Base-by-base conservation (phyloP, 1,140 invertebrate genomes). In the Akabosia matsudoensis region DNA sequence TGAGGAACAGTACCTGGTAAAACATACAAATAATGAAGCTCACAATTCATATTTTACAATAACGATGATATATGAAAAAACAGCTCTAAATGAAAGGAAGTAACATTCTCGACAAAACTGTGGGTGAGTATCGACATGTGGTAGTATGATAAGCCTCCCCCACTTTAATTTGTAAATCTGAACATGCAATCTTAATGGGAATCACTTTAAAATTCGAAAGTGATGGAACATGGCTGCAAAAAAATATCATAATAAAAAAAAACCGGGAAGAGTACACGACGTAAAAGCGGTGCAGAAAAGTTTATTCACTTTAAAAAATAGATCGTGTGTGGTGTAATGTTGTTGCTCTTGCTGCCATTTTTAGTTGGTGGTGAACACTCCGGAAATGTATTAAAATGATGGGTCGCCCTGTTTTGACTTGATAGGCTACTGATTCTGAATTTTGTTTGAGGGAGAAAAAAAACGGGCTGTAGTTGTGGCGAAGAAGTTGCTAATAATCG, bases 171-270 rank as follows among this genome's bases (percentile, higher is more conserved):
- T 61, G 24, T 14, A 14, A 61, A 61, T 61, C 54, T 61, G 54
- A 10, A 61, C 54, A 61, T 22, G 24, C 54, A 61, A 61, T 61
- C 54, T 61, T 61, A 61, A 61, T 61, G 54, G 24, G n/a, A 61
- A 61, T 61, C 24, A 24, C 54, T 61, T 22, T 22, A n/a, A 10
- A 18, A 45, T 10, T 18, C 18, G 18, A 45, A 45, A 45, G 7
- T 45, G 37, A 45, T 45, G 37, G 7, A 18, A 45, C 18, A 45
- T 45, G 37, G 37, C 7, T 45, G 18, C 18, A 18, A 18, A 45
- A 45, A 10, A 45, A n/a, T n/a, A n/a, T n/a, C n/a, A n/a, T n/a
- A n/a, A n/a, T n/a, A n/a, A n/a, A n/a, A n/a, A n/a, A n/a, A n/a
- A n/a, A n/a, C n/a, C n/a, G n/a, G n/a, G n/a, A n/a, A n/a, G n/a